Evolutionary conservation across 1,140 invertebrate species (phyloP).

Genomic region (Calliopsis andreniformis): DNA sequence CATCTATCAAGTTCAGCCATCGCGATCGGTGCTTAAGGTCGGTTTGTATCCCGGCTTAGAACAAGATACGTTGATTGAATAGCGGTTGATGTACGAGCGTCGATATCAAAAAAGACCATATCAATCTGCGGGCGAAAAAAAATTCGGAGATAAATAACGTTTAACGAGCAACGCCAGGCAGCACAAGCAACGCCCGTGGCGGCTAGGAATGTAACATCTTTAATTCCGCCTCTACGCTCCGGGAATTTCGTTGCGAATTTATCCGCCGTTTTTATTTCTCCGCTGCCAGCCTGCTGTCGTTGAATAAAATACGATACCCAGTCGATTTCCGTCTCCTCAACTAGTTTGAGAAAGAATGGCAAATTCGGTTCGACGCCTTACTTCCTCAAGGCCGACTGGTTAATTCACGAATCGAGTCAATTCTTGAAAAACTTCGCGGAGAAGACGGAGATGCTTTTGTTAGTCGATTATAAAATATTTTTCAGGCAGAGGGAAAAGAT

Average conservation of each 20-base stretch:
- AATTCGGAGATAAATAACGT: conserved; percentile 63
- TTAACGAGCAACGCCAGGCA: conserved; percentile 57
- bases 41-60: conserved; percentile 72
- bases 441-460: too few species aligned
- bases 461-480: too few species aligned
- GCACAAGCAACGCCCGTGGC: background rate
- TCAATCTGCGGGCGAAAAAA: conserved; percentile 49
- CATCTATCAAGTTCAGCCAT: conserved; percentile 71
- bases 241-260: conserved; percentile 21
- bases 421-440: background rate
- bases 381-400: conserved; percentile 4
- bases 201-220: conserved; percentile 17
- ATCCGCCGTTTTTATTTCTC: background rate
- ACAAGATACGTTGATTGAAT: conserved; percentile 77
- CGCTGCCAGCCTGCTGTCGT: background rate
- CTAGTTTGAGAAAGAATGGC: background rate
- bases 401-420: background rate
- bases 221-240: conserved; percentile 8
- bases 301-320: conserved; percentile 3
- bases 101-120: conserved; percentile 58
- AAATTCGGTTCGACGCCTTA: background rate
- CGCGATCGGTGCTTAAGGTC: conserved; percentile 73
- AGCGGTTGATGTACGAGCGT: conserved; percentile 69
- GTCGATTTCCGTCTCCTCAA: conserved; percentile 17
- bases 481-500: too few species aligned